Base-by-base conservation (phyloP, 2,113 vertebrate species). In the Zosterops hypoxanthus region DNA sequence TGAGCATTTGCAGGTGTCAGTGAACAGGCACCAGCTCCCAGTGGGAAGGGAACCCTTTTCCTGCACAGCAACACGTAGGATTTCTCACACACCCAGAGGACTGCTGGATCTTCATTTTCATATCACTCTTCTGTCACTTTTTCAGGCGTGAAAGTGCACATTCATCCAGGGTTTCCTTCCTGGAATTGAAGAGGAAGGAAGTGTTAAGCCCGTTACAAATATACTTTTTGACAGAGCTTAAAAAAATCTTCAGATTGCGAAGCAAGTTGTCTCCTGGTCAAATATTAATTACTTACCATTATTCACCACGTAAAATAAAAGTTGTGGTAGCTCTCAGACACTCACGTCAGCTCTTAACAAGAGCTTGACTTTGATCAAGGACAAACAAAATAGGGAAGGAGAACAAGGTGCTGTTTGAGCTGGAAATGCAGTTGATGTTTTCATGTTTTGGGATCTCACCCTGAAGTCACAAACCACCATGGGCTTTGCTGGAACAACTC, bases 361-460 rank as follows among this genome's bases (percentile, higher is more conserved):
- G 49, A 70, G 4, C 23, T 42, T 89, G 89, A 88, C 78, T 83
- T 94, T 91, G 56, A 80, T 22, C 47, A 94, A 94, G 94, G 78
- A 22, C 50, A 70, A 88, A 36, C 6, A 84, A 86, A 92, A 57
- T 0, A n/a, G 16, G 19, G n/a, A 88, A 73, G 63, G 28, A 70
- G 47, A 84, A 8, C 28, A 66, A 73, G 71, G 23, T 77, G 63
- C 26, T 66, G 13, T 50, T 88, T 11, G 31, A 66, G 29, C 42
- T 83, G 84, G 39, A 90, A 86, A 86, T 79, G 46, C 22, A 56
- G 15, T 36, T 31, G 26, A 0, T 2, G 6, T 31, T 88, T 86
- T 47, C 6, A 12, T 26, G 24, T 21, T 66, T 25, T 7, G 49
- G 70, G 28, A 46, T 79, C 29, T 76, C 46, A 18, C 13, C 60